Evolutionary conservation across 1,140 invertebrate genomes (phyloP).

Genomic region (Cotesia typhae): DNA sequence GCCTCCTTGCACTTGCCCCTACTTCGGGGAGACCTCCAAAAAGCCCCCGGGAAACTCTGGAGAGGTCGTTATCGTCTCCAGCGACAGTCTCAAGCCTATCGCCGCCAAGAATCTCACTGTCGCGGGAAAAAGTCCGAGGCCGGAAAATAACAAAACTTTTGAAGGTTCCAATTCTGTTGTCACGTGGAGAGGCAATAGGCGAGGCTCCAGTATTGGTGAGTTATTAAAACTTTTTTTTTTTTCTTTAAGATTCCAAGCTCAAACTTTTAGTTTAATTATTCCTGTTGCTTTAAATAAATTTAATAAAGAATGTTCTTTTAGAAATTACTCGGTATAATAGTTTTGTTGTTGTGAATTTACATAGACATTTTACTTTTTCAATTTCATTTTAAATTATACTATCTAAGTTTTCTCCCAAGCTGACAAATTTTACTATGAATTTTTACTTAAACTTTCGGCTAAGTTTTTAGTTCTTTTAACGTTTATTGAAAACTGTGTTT

Average conservation of each 20-base stretch:
- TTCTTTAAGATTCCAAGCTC: not conserved
- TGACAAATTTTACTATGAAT: too few relatives aligned
- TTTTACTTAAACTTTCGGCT: not conserved
- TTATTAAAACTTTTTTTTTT: constrained; percentile 18
- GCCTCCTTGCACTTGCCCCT: constrained; percentile 80
- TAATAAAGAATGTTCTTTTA: too few relatives aligned
- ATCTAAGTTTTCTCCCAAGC: too few relatives aligned
- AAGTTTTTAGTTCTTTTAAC: not conserved
- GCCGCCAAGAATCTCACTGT: constrained; percentile 38
- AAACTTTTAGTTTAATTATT: not conserved
- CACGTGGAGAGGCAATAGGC: constrained; percentile 54
- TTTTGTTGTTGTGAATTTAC: not conserved
- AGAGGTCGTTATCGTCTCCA: constrained; percentile 69
- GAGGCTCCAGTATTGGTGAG: constrained; percentile 55
- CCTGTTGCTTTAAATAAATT: not conserved
- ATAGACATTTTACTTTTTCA: not conserved
- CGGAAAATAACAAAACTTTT: constrained; percentile 32
- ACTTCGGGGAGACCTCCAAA: constrained; percentile 74
- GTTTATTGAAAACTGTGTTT: too few relatives aligned
- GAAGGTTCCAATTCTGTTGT: constrained; percentile 51
- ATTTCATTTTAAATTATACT: too few relatives aligned
- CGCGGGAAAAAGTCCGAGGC: constrained; percentile 14
- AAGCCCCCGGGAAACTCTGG: constrained; percentile 54
- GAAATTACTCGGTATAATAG: too few relatives aligned
- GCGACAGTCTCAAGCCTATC: constrained; percentile 52